Conservation (phyloP, 1,140 invertebrate genomes). For the Cecropterus lyciades region DNA sequence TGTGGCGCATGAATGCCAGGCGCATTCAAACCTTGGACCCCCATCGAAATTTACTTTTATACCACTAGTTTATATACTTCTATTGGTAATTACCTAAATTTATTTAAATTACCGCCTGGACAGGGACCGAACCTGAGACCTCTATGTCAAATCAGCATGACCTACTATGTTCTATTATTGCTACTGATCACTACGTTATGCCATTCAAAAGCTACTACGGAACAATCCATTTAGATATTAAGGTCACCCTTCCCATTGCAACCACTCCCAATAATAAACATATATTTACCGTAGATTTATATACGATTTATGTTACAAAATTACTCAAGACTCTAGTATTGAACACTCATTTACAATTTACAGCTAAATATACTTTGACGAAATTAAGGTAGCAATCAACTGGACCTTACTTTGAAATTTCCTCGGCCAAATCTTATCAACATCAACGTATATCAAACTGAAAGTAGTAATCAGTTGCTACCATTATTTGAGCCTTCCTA, state of each 20-base stretch:
- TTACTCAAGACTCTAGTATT: constrained; percentile 9
- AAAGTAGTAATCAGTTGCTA: constrained; percentile 25
- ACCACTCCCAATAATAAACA: not conserved
- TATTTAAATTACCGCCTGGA: no score
- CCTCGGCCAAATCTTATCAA: constrained; percentile 28
- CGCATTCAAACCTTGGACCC: no score
- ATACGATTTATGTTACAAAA: constrained; percentile 22
- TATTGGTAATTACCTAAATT: no score
- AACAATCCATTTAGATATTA: not conserved
- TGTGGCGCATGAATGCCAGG: no score
- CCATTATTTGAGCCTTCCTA: constrained; percentile 9
- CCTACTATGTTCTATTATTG: no score
- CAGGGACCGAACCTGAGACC: no score
- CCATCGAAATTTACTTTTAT: no score
- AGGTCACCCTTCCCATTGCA: not conserved
- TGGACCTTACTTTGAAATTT: constrained; percentile 22
- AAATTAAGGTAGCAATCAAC: constrained; percentile 23
- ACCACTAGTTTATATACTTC: no score
- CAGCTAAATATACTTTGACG: constrained; percentile 22
- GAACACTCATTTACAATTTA: constrained; percentile 27
- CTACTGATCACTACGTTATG: no score
- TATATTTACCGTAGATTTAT: constrained; percentile 2
- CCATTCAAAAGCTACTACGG: no score
- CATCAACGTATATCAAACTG: constrained; percentile 25
- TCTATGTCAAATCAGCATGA: no score